Base-by-base conservation (phyloP, 2,888 invertebrate genomes). In the Melolontha melolontha region DNA sequence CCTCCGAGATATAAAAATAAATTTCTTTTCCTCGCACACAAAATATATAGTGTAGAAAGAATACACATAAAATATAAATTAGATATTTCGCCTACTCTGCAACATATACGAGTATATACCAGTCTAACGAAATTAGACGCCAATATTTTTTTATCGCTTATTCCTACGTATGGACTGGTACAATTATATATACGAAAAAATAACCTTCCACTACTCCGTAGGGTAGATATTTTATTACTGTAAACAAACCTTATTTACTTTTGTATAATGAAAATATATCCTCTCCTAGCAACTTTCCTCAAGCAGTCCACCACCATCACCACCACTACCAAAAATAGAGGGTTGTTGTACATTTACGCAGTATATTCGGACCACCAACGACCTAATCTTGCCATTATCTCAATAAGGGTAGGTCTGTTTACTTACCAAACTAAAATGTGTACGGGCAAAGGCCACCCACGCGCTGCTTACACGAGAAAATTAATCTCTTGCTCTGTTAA, bases 341-440 rank as follows among this genome's bases (percentile, higher is more conserved):
- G 50, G 63, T 70, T 65, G 34, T 34, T 34, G 7, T 34, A 34
- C 34, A 34, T 47, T 47, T 8, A 42, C 55, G 57, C 59, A 8
- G 40, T 54, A 34, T 34, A 47, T 47, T 47, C 47, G 52, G 77
- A 78, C 78, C 78, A 77, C 78, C 78, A 73, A 74, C 73, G 76
- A 72, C 75, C 73, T 73, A 75, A 78, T 75, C 75, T 74, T 71
- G 73, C 74, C 72, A 74, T 76, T 74, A 76, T 75, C 75, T 74
- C 71, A 68, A 67, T 72, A 74, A 73, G 78, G 75, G 75, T 75
- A 72, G 74, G 73, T 74, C 69, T 73, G 73, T 73, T 73, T 73
- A 73, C 73, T 69, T 68, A 66, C 70, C 64, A 49, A 67, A 70
- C 69, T 71, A 55, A 54, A 68, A 64, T 44, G 54, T 54, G 47